Evolutionary conservation across 53 echinoderm and acorn worm genomes (phyloP), one percentile per base, ranked within the genome.

Genomic region (Holothuria leucospilota): DNA sequence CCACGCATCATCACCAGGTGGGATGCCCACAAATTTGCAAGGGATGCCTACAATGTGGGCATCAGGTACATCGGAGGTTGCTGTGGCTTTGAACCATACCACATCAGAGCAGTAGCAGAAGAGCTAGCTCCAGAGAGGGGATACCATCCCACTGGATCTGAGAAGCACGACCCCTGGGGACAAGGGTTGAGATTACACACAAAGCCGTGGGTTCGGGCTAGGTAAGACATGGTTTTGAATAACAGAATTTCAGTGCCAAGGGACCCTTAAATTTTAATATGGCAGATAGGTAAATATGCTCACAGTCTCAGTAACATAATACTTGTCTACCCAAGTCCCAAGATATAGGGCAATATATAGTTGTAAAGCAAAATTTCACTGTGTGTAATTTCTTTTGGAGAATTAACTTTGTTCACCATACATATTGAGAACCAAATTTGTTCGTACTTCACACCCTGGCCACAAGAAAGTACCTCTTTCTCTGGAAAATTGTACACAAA

Each of bases 161-260:
- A 95, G 84, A 97, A 97, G 63, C 98, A 97, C 73, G 98, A 88
- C 10, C 62, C 77, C n/a, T 97, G 98, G 98, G 98, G 98, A 34
- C 91, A 94, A 74, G 98, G 95, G 20, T 85, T 97, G 23, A 69
- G 88, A 28, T 85, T 92, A 84, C 98, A 97, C 59, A 97, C 98
- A 52, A 97, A 97, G 82, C 98, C 98, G 34, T 97, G 98, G 98
- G 98, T 97, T 67, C 88, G 96, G 81, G 96, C 96, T 20, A 92
- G 96, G 96, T 96, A 86, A 75, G 91, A 26, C 27, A 56, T 20
- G 24, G 49, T 12, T 11, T 67, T 13, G 1, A 67, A 6, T 13
- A 67, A 67, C 67, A 67, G 1, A 8, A 13, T 69, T 24, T 52
- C 9, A 13, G 15, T 15, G 56, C 56, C 16, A 16, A 16, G 56